These are phyloP conservation scores for Apeira syringaria DNA, from an alignment of 2,888 invertebrate genomes.

Conservation along the genomic window DNA sequence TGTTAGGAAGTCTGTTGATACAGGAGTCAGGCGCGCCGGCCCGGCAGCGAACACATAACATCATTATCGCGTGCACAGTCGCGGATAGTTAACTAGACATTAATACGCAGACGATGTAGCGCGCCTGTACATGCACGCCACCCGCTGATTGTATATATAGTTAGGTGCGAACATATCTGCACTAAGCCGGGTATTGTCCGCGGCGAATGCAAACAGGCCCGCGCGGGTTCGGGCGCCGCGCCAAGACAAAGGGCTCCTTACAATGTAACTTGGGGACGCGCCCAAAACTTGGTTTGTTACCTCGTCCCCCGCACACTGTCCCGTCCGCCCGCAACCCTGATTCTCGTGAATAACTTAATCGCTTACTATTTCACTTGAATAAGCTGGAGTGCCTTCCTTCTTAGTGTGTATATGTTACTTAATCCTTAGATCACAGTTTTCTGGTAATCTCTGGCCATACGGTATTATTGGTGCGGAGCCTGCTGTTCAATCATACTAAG, in stretches of 20 bases:
- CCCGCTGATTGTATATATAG: no score
- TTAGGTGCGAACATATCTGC: constrained; percentile 15
- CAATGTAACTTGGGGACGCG: constrained; percentile 71
- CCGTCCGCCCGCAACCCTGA: constrained; percentile 40
- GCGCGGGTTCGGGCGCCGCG: constrained; percentile 57
- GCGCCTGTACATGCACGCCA: no score
- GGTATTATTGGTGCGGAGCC: no score
- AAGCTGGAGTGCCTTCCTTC: constrained; percentile 3
- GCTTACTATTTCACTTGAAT: constrained; percentile 33
- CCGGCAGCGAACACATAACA: no score
- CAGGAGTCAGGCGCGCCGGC: no score
- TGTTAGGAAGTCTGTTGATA: no score
- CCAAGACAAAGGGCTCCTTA: constrained; percentile 53
- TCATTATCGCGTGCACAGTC: no score
- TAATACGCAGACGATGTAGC: no score
- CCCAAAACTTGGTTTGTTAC: constrained; percentile 67
- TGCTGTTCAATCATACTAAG: no score
- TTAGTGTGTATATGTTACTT: background rate
- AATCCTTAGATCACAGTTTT: no score
- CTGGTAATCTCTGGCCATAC: no score
- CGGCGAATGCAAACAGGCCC: constrained; percentile 64
- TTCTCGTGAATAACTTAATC: constrained; percentile 40
- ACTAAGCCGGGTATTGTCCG: constrained; percentile 51
- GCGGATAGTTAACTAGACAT: no score
- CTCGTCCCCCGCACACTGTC: constrained; percentile 47